Percentiles rank a stretch among this genome's conserved stretches.
Evolutionary conservation across 1,140 invertebrate species (phyloP).

Genomic region (Anoplolepis gracilipes): DNA sequence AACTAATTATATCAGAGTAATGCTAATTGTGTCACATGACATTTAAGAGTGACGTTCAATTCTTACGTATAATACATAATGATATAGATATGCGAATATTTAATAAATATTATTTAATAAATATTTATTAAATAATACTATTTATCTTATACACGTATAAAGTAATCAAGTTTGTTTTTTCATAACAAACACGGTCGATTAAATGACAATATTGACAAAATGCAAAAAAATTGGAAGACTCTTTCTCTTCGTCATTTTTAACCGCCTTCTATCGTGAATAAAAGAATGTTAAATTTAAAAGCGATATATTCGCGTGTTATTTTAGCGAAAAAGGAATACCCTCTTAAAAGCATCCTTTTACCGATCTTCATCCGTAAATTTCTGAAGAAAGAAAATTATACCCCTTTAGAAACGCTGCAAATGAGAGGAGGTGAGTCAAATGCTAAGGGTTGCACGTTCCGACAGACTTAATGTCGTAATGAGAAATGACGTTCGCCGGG

Average conservation of each 20-base stretch:
- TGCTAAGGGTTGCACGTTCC: not conserved
- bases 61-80: not conserved
- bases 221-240: not conserved
- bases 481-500: not conserved
- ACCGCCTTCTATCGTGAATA: not conserved
- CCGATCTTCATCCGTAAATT: not conserved
- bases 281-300: not conserved
- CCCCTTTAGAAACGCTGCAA: not conserved
- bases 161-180: not conserved
- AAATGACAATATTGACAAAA: slow-evolving; percentile 33
- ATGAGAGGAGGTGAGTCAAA: not conserved
- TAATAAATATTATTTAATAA: no score
- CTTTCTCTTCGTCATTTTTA: not conserved
- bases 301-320: not conserved
- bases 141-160: not conserved
- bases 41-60: slow-evolving; percentile 19
- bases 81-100: no score
- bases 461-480: slow-evolving; percentile 7
- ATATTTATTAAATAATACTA: slow-evolving; percentile 16
- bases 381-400: slow-evolving; percentile 6
- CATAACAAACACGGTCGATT: not conserved
- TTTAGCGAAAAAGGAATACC: not conserved
- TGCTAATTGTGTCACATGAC: not conserved
- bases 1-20: no score
- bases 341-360: not conserved